A percentile compares a stretch with the other conserved stretches of the same genome.
These are phyloP conservation scores for Rhinogobio ventralis DNA, from an alignment of 2,797 vertebrate genomes.

Conservation along the genomic window DNA sequence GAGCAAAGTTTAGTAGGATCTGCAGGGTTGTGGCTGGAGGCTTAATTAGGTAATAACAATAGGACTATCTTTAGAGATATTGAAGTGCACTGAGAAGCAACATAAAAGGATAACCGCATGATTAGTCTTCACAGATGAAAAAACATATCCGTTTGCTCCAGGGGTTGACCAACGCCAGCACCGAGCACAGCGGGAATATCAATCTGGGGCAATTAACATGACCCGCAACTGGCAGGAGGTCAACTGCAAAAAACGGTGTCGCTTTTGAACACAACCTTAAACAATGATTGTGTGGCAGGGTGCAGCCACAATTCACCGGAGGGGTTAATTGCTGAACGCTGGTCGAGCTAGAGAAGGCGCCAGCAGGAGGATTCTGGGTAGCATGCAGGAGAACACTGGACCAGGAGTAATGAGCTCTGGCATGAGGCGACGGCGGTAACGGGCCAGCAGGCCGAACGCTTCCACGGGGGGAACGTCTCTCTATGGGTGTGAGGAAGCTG, in stretches of 20 bases:
- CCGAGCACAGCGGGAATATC: conserved; percentile 33
- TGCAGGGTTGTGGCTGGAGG: conserved; percentile 7
- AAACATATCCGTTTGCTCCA: conserved; percentile 44
- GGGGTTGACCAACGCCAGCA: conserved; percentile 19
- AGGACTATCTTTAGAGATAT: conserved; percentile 43
- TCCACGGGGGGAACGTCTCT: conserved; percentile 2
- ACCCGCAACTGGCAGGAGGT: conserved; percentile 40
- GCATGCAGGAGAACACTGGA: conserved; percentile 10
- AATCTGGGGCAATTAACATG: conserved; percentile 50
- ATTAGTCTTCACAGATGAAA: conserved; percentile 47
- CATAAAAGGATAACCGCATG: conserved; percentile 48
- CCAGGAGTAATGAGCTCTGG: conserved; percentile 44
- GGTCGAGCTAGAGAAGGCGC: conserved; percentile 27
- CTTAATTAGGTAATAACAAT: conserved; percentile 52
- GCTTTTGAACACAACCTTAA: conserved; percentile 31
- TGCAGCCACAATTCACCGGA: conserved; percentile 12
- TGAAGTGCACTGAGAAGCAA: conserved; percentile 37
- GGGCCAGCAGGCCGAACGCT: not conserved
- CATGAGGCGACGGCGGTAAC: conserved; percentile 16
- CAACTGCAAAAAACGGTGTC: conserved; percentile 18
- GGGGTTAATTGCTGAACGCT: conserved; percentile 50
- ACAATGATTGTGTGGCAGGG: conserved; percentile 31
- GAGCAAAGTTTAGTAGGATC: conserved; percentile 35
- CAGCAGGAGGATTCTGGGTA: conserved; percentile 36
- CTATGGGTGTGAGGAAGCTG: conserved; percentile 1